Conservation (phyloP, 2,797 vertebrate species). For the Melanotaenia pygmaea region DNA sequence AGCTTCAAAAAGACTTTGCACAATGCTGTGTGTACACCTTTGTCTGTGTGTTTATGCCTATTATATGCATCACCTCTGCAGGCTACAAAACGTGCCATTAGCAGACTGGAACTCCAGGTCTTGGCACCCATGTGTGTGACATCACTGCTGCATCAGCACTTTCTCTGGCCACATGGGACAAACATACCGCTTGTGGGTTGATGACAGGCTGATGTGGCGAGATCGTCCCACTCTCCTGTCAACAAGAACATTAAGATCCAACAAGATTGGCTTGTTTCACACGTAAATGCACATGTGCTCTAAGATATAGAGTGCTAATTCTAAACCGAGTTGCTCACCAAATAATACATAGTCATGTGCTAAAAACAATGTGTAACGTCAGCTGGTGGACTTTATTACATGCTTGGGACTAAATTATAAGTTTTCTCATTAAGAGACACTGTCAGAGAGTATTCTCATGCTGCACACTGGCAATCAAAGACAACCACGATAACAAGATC, state of each 20-base stretch:
- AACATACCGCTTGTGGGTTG: slow-evolving; percentile 72
- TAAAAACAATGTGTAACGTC: slow-evolving; percentile 62
- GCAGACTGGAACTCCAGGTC: slow-evolving; percentile 41
- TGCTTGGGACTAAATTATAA: slow-evolving; percentile 52
- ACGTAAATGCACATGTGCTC: slow-evolving; percentile 7
- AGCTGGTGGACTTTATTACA: slow-evolving; percentile 57
- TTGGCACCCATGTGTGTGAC: slow-evolving; percentile 52
- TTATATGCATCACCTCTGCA: slow-evolving; percentile 32
- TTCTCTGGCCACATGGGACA: slow-evolving; percentile 61
- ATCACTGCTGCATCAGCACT: slow-evolving; percentile 68
- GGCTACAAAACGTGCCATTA: slow-evolving; percentile 58
- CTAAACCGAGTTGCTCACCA: slow-evolving; percentile 37
- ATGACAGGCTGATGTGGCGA: slow-evolving; percentile 66
- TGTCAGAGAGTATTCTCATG: slow-evolving; percentile 54
- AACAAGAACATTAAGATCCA: slow-evolving; percentile 63
- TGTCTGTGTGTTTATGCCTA: slow-evolving; percentile 39
- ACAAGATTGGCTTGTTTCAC: slow-evolving; percentile 38
- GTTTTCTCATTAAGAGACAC: slow-evolving; percentile 55
- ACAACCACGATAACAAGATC: slow-evolving; percentile 42
- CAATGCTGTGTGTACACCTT: slow-evolving; percentile 12
- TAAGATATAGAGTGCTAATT: slow-evolving; percentile 21
- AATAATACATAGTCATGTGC: slow-evolving; percentile 49
- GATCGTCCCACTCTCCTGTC: slow-evolving; percentile 68
- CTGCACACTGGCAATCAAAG: slow-evolving; percentile 44
- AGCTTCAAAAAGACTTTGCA: background rate